Percentiles rank a stretch among this genome's conserved stretches.
phyloP scores from a whole-genome alignment of 2,113 vertebrate species.

The Oriolus oriolus region DNA sequence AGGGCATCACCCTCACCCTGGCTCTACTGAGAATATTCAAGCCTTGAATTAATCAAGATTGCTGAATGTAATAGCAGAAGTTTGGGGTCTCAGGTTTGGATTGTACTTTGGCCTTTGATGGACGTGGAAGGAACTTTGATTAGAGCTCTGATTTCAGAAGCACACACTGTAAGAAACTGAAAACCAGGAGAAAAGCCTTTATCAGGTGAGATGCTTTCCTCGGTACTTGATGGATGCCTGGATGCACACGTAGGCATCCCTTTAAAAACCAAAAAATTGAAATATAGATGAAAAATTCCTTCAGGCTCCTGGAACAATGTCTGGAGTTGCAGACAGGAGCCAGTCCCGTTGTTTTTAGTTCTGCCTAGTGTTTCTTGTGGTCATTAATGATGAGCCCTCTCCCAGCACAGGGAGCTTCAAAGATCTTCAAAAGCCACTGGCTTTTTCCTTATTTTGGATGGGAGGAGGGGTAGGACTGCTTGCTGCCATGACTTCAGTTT shows the following conservation, averaged over 20 bases:
- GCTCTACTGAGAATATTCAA: not conserved
- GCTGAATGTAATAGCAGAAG: not conserved
- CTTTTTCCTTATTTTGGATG: not conserved
- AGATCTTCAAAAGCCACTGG: not conserved
- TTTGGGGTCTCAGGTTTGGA: not conserved
- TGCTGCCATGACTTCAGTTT: not conserved
- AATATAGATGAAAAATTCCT: not conserved
- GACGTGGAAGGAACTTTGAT: not conserved
- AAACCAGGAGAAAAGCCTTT: not conserved
- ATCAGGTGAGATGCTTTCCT: not conserved
- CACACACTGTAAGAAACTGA: not conserved
- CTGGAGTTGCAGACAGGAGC: not conserved
- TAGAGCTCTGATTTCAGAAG: not conserved
- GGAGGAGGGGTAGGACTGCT: not conserved
- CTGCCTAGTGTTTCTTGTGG: not conserved
- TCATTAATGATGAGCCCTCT: not conserved
- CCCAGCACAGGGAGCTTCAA: not conserved
- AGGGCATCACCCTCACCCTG: not conserved
- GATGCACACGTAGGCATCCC: not conserved
- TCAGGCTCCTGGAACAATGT: not conserved
- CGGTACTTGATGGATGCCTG: not conserved
- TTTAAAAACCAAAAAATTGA: not conserved
- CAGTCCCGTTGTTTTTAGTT: not conserved
- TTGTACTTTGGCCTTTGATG: not conserved
- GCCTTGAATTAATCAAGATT: not conserved